phyloP scores from a whole-genome alignment of 1,140 invertebrate genomes.

The Aphis craccivora region DNA sequence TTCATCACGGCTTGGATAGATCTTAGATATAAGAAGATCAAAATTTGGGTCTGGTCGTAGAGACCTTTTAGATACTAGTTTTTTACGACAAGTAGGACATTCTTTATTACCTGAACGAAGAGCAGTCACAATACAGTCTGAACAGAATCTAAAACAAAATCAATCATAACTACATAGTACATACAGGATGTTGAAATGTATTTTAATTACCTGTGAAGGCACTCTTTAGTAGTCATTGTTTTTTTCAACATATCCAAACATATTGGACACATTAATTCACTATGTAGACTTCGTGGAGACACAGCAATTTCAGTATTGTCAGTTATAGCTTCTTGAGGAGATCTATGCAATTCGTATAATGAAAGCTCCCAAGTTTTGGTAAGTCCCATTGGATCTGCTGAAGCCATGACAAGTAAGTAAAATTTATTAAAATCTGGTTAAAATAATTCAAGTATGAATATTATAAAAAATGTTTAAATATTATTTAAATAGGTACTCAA shows the following conservation, averaged over 20 bases:
- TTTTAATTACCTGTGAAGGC: conserved; percentile 80
- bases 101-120: conserved; percentile 99
- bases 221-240: conserved; percentile 99
- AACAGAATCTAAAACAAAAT: conserved; percentile 76
- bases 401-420: conserved; percentile 44
- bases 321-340: conserved; percentile 87
- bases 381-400: conserved; percentile 71
- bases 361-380: conserved; percentile 97
- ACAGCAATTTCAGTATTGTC: conserved; percentile 97
- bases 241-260: conserved; percentile 99
- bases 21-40: conserved; percentile 96
- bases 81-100: conserved; percentile 98
- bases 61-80: conserved; percentile 96
- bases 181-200: neutral
- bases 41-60: conserved; percentile 97
- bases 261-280: conserved; percentile 99
- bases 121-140: conserved; percentile 98
- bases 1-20: conserved; percentile 96
- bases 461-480: neutral
- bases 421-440: neutral
- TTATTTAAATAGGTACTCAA: neutral
- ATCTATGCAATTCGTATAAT: conserved; percentile 94
- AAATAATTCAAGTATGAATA: neutral
- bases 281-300: conserved; percentile 93
- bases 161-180: too few relatives aligned